These are phyloP conservation scores for Idaea straminata DNA, from an alignment of 2,888 invertebrate species.

Conservation along the genomic window DNA sequence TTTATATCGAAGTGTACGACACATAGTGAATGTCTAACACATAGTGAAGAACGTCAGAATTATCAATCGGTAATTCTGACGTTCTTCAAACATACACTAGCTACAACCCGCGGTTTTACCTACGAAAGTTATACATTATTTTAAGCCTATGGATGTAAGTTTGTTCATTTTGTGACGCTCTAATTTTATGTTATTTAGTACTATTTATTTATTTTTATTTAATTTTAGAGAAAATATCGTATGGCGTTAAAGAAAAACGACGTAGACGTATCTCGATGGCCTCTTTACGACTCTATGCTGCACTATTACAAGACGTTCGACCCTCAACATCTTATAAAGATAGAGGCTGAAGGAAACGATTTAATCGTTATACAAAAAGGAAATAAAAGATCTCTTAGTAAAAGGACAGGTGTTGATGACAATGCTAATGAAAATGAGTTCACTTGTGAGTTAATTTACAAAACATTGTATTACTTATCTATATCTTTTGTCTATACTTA, in stretches of 20 bases:
- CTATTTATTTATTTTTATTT: slow-evolving; percentile 7
- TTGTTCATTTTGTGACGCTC: neutral
- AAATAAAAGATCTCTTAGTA: slow-evolving; percentile 23
- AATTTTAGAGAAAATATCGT: slow-evolving; percentile 64
- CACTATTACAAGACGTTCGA: slow-evolving; percentile 54
- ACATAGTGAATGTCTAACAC: too few relatives aligned
- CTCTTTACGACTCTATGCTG: slow-evolving; percentile 56
- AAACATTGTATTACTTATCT: slow-evolving; percentile 5
- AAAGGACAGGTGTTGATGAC: slow-evolving; percentile 27
- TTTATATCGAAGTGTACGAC: neutral
- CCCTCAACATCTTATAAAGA: slow-evolving; percentile 43
- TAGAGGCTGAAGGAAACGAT: slow-evolving; percentile 45
- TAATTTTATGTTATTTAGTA: too few relatives aligned
- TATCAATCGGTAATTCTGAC: too few relatives aligned
- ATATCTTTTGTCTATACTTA: slow-evolving; percentile 2
- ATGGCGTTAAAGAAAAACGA: slow-evolving; percentile 49
- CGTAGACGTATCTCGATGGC: slow-evolving; percentile 50
- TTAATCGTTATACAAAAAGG: slow-evolving; percentile 29
- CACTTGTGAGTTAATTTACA: slow-evolving; percentile 53
- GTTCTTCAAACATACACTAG: neutral
- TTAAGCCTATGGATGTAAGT: neutral
- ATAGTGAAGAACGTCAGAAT: too few relatives aligned
- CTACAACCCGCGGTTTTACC: neutral
- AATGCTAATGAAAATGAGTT: slow-evolving; percentile 56
- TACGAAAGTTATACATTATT: neutral